Percentiles rank a stretch among this genome's conserved stretches.
Evolutionary conservation across 2,888 invertebrate genomes (phyloP).

Genomic region (Rosalia funebris): DNA sequence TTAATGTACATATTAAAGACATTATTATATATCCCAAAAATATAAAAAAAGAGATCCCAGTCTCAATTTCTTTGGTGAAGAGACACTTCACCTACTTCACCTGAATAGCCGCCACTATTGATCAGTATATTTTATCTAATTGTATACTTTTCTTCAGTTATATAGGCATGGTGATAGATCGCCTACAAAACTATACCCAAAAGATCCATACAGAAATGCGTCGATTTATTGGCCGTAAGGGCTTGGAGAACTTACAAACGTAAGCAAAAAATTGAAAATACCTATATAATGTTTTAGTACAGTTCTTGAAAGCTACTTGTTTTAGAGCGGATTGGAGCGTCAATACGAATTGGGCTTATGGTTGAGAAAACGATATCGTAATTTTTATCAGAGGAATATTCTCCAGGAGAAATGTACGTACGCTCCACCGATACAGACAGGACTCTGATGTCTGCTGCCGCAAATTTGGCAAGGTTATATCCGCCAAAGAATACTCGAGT

Average conservation of each 20-base stretch:
- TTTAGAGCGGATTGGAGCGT: constrained; percentile 72
- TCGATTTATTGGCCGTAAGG: constrained; percentile 5
- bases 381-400: constrained; percentile 68
- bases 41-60: too few relatives aligned
- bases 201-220: constrained; percentile 2
- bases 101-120: too few relatives aligned
- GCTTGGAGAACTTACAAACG: constrained; percentile 13
- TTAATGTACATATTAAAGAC: too few relatives aligned
- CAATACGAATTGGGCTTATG: constrained; percentile 79
- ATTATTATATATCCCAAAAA: too few relatives aligned
- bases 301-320: background rate
- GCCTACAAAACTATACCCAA: constrained; percentile 13
- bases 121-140: too few relatives aligned
- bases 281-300: background rate
- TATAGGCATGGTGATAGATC: constrained; percentile 10
- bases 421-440: constrained; percentile 87
- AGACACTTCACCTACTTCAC: too few relatives aligned
- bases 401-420: constrained; percentile 68
- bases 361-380: constrained; percentile 76
- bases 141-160: constrained; percentile 12
- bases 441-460: constrained; percentile 86
- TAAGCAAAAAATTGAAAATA: constrained; percentile 3
- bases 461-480: constrained; percentile 81
- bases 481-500: constrained; percentile 68
- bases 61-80: too few relatives aligned